Base-by-base conservation (phyloP, 2,113 vertebrate genomes). In the Gracilinanus agilis region DNA sequence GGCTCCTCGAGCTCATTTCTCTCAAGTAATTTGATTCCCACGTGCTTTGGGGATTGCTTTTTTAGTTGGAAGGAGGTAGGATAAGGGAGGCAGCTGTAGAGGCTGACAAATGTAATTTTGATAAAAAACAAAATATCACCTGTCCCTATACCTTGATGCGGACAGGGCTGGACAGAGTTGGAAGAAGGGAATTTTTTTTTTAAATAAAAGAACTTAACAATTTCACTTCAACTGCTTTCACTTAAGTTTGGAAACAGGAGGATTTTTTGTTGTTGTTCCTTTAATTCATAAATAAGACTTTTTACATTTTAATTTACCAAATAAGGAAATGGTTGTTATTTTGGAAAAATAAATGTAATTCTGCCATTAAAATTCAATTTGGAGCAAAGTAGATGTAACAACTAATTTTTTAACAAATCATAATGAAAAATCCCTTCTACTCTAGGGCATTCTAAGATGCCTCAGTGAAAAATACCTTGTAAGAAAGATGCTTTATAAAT, bases 11-110 rank as follows among this genome's bases (percentile, higher is more conserved):
- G 97, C 98, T 98, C 98, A 98, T 98, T 98, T 98, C 98, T 98
- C 97, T 98, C 97, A 93, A 98, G 98, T 98, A 98, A 98, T 98
- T 98, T 98, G 97, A 98, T 98, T 98, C 98, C 97, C 98, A 98
- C 91, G 8, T 97, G 96, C 97, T 97, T 97, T 89, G 97, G 97
- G 98, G 98, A 98, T 98, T 98, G 98, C 97, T 98, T 98, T 97
- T 96, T 91, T 0, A 55, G 34, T 92, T 96, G 53, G 83, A 93
- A 83, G 25, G 5, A 13, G 75, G 53, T 44, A 83, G 56, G 49
- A 2, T 49, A 44, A 44, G 90, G 91, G 54, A n/a, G 93, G 67
- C 92, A 92, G 93, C 83, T 55, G 44, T 90, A 95, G 19, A 3
- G 93, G 75, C 94, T 94, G 95, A 93, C 92, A 96, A 96, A 96